Base-by-base conservation (phyloP, 2,797 vertebrate species). In the Aythya fuligula region DNA sequence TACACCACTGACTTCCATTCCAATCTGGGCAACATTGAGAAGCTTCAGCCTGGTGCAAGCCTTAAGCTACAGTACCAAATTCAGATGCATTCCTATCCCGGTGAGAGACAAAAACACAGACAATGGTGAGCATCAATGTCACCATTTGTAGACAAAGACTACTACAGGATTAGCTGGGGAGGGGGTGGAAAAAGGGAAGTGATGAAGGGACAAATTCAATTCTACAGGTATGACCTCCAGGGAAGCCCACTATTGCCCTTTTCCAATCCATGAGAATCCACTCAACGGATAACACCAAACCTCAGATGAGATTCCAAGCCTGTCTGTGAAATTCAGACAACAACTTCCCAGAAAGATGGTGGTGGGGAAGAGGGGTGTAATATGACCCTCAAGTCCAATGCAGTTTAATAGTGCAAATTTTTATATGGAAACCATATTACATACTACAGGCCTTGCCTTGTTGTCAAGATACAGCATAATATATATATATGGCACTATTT, bases 21-120 rank as follows among this genome's bases (percentile, higher is more conserved):
- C 43, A 64, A 21, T 51, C 6, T 8, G 64, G 56, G 20, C 1
- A 13, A 21, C 7, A 28, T 1, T 22, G 32, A 64, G 36, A 34
- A 64, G 49, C 2, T 45, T 28, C 27, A 20, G 14, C 20, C 36
- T 25, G 11, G 45, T 21, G 25, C 11, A 57, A 20, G 19, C 9
- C 41, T 61, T 8, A 17, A 67, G 8, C 7, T 74, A 3, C 69
- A 61, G 8, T 2, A 47, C 7, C 41, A 64, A 80, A 1, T 32
- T 47, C 34, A 43, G 34, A 36, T 25, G 41, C 18, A 18, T 62
- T 49, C 30, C 73, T 49, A 39, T 32, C 9, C 22, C 34, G 6
- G 9, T 2, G 16, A 64, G 32, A 58, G 11, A 36, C 36, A 30
- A 21, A 79, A 67, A n/a, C 6, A 53, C 0, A 0, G 22, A 41